These are phyloP conservation scores for Gryllus bimaculatus DNA, from an alignment of 1,140 invertebrate species.

Conservation along the genomic window DNA sequence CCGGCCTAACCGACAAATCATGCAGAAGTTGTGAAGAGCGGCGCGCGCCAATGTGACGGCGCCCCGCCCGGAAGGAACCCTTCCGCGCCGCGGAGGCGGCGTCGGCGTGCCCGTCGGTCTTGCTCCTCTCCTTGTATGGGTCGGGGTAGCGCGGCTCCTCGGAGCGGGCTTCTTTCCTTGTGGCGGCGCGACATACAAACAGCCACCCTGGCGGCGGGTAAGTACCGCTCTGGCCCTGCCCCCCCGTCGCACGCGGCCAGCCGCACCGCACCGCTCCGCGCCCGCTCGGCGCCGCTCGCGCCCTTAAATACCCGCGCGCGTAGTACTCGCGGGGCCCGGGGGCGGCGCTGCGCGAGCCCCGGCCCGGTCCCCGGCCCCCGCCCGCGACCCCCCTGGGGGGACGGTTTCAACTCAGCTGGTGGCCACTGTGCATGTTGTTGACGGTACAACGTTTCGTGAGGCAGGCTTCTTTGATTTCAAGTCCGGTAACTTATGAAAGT, in stretches of 20 bases:
- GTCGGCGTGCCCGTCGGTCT: background rate
- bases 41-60: background rate
- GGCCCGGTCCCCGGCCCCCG: too few species aligned
- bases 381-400: too few species aligned
- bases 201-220: background rate
- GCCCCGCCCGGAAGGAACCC: background rate
- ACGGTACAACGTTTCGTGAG: too few species aligned
- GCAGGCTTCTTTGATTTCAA: too few species aligned
- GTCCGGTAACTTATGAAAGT: too few species aligned
- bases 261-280: too few species aligned
- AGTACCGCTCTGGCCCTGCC: background rate
- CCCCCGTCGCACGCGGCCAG: too few species aligned
- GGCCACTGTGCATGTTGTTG: too few species aligned
- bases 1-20: background rate
- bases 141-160: too few species aligned
- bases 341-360: background rate
- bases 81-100: background rate
- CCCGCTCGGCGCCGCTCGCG: too few species aligned
- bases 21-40: background rate
- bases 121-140: background rate
- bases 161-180: background rate
- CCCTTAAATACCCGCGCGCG: background rate
- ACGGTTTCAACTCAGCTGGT: too few species aligned
- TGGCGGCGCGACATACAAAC: background rate
- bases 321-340: background rate